Conservation (phyloP, 2,888 invertebrate species). For the Xanthia icteritia region DNA sequence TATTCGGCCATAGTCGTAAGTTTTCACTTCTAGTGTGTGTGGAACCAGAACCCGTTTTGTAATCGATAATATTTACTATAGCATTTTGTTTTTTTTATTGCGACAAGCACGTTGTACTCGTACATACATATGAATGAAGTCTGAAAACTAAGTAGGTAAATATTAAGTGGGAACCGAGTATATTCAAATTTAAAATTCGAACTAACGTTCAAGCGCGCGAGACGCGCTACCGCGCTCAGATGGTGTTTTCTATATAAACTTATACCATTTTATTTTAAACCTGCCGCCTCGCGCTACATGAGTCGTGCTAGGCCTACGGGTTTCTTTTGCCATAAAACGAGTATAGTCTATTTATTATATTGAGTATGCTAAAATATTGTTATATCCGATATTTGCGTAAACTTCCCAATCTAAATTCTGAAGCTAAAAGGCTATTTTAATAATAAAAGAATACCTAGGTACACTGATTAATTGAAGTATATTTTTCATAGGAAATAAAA, state of each 20-base stretch:
- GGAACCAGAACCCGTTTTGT: neutral
- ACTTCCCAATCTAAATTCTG: neutral
- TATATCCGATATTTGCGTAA: neutral
- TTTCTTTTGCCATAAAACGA: neutral
- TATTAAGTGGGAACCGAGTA: neutral
- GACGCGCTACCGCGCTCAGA: too few species aligned
- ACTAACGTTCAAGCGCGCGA: too few species aligned
- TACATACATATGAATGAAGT: neutral
- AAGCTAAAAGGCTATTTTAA: conserved; percentile 22
- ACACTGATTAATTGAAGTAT: conserved; percentile 34
- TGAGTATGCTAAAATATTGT: neutral
- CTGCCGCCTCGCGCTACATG: too few species aligned
- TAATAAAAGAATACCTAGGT: conserved; percentile 13
- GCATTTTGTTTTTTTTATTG: neutral
- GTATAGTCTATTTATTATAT: neutral
- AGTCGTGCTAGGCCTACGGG: neutral
- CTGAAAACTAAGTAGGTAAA: neutral
- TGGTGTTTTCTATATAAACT: too few species aligned
- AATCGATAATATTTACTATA: neutral
- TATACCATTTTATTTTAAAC: too few species aligned
- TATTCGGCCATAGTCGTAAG: too few species aligned
- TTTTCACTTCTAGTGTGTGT: too few species aligned
- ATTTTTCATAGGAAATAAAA: conserved; percentile 45
- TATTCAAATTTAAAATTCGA: too few species aligned
- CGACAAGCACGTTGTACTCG: neutral